Evolutionary conservation across 2,113 vertebrate genomes (phyloP).

Genomic region (Anguilla japonica): DNA sequence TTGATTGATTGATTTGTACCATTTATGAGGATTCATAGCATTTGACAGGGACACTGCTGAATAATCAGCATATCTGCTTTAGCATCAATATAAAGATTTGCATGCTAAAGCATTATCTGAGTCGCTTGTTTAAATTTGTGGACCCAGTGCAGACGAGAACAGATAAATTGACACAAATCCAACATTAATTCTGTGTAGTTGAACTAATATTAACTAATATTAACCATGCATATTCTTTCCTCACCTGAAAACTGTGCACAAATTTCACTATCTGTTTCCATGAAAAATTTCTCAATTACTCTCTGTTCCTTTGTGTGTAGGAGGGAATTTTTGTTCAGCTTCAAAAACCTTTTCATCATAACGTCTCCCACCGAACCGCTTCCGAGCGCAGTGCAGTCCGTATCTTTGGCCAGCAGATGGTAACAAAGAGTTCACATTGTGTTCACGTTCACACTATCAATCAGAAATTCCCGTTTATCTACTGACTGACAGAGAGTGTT

Average conservation of each 20-base stretch:
- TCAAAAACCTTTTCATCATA: neutral
- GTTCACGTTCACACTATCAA: neutral
- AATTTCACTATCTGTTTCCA: neutral
- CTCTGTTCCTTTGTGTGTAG: neutral
- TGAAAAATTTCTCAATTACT: neutral
- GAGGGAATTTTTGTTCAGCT: neutral
- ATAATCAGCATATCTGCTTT: neutral
- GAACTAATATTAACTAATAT: neutral
- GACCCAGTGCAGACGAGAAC: no score
- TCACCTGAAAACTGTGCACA: neutral
- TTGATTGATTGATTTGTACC: no score
- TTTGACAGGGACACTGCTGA: neutral
- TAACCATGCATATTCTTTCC: neutral
- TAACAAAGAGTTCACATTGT: slow-evolving; percentile 8
- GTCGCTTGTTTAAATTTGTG: neutral
- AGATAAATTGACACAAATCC: neutral
- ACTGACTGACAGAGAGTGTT: neutral
- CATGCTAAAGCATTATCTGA: no score
- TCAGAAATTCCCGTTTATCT: slow-evolving; percentile 10
- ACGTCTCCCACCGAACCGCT: neutral
- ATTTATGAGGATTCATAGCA: neutral
- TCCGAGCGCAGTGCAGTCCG: neutral
- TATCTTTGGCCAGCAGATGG: slow-evolving; percentile 20
- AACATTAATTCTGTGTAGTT: neutral
- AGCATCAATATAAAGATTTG: no score